Conservation (phyloP, 2,113 vertebrate species). For the Ailurus styani region DNA sequence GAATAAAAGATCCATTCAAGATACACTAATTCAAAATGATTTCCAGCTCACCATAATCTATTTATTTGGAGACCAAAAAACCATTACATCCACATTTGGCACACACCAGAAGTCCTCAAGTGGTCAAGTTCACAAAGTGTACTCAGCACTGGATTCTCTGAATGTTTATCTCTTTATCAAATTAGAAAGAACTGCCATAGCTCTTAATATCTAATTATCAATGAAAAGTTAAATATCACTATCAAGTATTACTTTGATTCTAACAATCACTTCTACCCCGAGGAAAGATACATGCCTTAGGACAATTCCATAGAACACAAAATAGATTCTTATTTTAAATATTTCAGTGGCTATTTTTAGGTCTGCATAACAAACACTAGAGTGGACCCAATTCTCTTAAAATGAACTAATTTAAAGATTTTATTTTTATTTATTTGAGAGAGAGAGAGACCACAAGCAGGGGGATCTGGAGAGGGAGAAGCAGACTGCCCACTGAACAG, state of each 20-base stretch:
- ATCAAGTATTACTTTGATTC: background rate
- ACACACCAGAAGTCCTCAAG: background rate
- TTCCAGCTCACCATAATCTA: background rate
- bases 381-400: background rate
- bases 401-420: background rate
- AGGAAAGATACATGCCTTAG: background rate
- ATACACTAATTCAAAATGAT: slow-evolving; percentile 11
- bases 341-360: background rate
- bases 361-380: background rate
- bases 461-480: background rate
- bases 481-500: background rate
- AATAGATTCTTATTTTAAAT: background rate
- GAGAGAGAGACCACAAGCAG: background rate
- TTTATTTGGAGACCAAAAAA: slow-evolving; percentile 3
- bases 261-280: background rate
- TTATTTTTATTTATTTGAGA: background rate
- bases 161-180: background rate
- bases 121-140: background rate
- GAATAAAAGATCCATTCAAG: background rate
- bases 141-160: background rate
- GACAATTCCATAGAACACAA: background rate
- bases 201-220: background rate
- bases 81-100: background rate
- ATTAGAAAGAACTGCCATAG: background rate
- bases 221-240: background rate